These are phyloP conservation scores for Itoplectis maculator DNA, from an alignment of 2,888 invertebrate genomes.

Conservation along the genomic window DNA sequence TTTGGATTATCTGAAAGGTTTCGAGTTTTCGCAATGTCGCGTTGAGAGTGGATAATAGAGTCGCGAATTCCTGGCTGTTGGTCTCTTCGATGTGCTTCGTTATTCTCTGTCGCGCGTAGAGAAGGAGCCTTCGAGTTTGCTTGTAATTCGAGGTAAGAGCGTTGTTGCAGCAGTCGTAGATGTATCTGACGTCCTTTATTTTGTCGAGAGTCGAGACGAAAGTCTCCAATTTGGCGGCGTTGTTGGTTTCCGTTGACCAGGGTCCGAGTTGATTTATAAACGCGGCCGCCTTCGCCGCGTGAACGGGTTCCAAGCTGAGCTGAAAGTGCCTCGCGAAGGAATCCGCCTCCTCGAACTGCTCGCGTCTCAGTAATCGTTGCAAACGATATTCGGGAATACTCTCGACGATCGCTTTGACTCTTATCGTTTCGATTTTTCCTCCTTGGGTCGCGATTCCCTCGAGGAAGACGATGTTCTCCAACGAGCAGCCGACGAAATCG, in stretches of 20 bases:
- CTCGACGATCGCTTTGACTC: constrained; percentile 83
- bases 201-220: constrained; percentile 83
- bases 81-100: constrained; percentile 67
- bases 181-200: constrained; percentile 84
- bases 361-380: constrained; percentile 83
- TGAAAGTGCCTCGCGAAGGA: constrained; percentile 84
- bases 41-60: constrained; percentile 71
- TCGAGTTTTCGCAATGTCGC: constrained; percentile 81
- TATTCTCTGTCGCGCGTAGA: constrained; percentile 81
- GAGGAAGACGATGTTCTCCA: constrained; percentile 80
- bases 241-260: constrained; percentile 74
- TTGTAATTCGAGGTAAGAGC: constrained; percentile 79
- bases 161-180: constrained; percentile 84
- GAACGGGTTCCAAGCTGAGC: constrained; percentile 82
- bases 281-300: constrained; percentile 84
- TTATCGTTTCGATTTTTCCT: constrained; percentile 76
- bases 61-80: constrained; percentile 53
- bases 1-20: constrained; percentile 82
- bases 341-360: constrained; percentile 85
- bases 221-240: constrained; percentile 75
- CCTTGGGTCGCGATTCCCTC: constrained; percentile 75
- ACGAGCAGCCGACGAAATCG: constrained; percentile 72
- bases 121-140: constrained; percentile 78
- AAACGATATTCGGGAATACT: constrained; percentile 85
- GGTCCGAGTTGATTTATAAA: constrained; percentile 80